These are phyloP conservation scores for Pipa parva DNA, from an alignment of 2,113 vertebrate genomes.

Conservation along the genomic window DNA sequence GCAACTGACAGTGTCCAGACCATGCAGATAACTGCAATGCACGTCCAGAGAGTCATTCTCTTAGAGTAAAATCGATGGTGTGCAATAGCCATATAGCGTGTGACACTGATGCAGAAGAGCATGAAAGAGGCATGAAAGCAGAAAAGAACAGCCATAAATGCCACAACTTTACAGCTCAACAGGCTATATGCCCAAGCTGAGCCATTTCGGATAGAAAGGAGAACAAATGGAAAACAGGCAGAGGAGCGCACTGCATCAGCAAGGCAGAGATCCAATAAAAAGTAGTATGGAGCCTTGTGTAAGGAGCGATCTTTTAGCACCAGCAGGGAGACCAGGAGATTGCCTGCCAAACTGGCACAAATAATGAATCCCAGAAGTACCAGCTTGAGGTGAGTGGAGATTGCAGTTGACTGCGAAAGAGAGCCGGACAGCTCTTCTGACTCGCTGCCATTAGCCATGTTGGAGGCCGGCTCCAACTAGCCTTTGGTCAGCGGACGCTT, in stretches of 20 bases:
- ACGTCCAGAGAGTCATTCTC: slow-evolving; percentile 92
- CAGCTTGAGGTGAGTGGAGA: slow-evolving; percentile 83
- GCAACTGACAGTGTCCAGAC: slow-evolving; percentile 90
- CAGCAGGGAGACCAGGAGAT: slow-evolving; percentile 81
- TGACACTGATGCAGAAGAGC: slow-evolving; percentile 90
- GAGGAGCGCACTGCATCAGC: slow-evolving; percentile 86
- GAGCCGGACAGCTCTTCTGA: slow-evolving; percentile 68
- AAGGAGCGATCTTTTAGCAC: slow-evolving; percentile 82
- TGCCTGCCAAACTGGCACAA: slow-evolving; percentile 83
- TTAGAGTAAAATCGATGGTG: slow-evolving; percentile 93
- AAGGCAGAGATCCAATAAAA: slow-evolving; percentile 88
- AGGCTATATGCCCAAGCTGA: slow-evolving; percentile 88
- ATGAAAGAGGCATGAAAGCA: slow-evolving; percentile 93
- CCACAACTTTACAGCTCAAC: slow-evolving; percentile 89
- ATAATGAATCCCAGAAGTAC: slow-evolving; percentile 87
- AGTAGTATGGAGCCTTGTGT: slow-evolving; percentile 90
- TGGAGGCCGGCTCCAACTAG: slow-evolving; percentile 40
- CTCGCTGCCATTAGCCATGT: slow-evolving; percentile 78
- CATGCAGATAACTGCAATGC: slow-evolving; percentile 87
- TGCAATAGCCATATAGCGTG: slow-evolving; percentile 90
- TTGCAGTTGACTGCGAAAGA: slow-evolving; percentile 63
- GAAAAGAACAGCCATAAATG: slow-evolving; percentile 90
- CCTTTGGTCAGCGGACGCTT: slow-evolving; percentile 33
- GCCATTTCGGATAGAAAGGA: slow-evolving; percentile 85
- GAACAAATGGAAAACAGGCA: slow-evolving; percentile 87